Evolutionary conservation across 1,140 invertebrate species (phyloP).

Genomic region (Teleogryllus occipitalis): DNA sequence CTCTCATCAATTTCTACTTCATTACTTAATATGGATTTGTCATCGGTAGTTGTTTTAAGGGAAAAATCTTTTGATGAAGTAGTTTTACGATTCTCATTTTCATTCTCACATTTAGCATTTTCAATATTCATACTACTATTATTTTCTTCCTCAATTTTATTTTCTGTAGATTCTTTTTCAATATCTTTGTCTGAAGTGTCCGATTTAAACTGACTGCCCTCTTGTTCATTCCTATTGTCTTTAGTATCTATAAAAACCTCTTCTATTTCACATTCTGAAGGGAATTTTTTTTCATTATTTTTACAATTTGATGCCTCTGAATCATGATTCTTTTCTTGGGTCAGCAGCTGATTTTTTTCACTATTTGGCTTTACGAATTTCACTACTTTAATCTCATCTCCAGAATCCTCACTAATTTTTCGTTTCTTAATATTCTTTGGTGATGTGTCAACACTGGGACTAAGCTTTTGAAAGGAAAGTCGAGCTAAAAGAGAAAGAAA

Average conservation of each 20-base stretch:
- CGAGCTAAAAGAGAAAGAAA: conserved; percentile 14
- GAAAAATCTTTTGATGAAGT: not conserved
- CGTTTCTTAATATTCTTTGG: conserved; percentile 14
- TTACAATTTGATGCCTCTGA: not conserved
- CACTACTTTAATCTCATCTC: conserved; percentile 12
- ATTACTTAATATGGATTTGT: not conserved
- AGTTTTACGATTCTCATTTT: not conserved
- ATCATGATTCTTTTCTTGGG: conserved; percentile 12
- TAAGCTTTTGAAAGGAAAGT: conserved; percentile 16
- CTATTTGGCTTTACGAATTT: conserved; percentile 10
- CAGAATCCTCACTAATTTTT: conserved; percentile 11
- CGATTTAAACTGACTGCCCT: not conserved
- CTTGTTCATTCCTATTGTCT: not conserved
- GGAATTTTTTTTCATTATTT: not conserved
- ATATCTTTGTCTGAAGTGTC: not conserved
- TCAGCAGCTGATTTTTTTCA: not conserved
- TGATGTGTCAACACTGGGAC: conserved; percentile 10
- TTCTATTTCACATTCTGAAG: not conserved
- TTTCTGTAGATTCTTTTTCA: not conserved
- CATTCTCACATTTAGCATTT: not conserved
- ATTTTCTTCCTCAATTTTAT: not conserved
- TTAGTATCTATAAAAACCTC: not conserved
- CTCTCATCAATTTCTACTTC: not conserved
- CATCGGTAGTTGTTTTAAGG: not conserved
- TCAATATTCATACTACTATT: not conserved